Percentiles rank a stretch among this genome's conserved stretches.
phyloP scores from a whole-genome alignment of 2,113 vertebrate species.

The Cottus gobio region DNA sequence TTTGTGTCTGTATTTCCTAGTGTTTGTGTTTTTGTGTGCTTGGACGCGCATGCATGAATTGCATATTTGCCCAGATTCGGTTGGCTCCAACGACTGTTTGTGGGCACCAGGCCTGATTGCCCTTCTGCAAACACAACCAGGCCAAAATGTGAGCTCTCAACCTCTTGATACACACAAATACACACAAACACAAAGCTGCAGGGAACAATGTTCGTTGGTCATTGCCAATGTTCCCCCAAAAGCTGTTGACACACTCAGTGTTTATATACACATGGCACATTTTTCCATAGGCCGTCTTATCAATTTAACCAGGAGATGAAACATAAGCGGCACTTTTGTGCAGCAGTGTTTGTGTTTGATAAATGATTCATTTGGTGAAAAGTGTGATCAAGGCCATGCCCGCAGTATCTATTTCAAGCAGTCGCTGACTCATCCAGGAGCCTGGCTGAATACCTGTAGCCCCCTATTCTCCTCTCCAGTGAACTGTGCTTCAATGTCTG shows the following conservation, averaged over 20 bases:
- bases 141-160: slow-evolving; percentile 74
- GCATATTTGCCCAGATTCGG: slow-evolving; percentile 78
- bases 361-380: slow-evolving; percentile 80
- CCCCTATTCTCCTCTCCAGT: slow-evolving; percentile 49
- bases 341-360: slow-evolving; percentile 78
- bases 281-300: slow-evolving; percentile 76
- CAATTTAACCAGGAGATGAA: slow-evolving; percentile 77
- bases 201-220: slow-evolving; percentile 65
- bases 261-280: slow-evolving; percentile 60
- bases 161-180: slow-evolving; percentile 70
- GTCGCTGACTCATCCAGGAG: slow-evolving; percentile 75
- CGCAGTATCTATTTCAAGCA: slow-evolving; percentile 79
- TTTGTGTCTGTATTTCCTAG: slow-evolving; percentile 6
- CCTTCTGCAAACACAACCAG: slow-evolving; percentile 80
- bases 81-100: slow-evolving; percentile 73
- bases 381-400: slow-evolving; percentile 76
- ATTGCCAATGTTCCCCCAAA: slow-evolving; percentile 70
- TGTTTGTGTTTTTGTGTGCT: slow-evolving; percentile 19
- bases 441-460: slow-evolving; percentile 70
- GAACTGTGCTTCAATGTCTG: slow-evolving; percentile 54
- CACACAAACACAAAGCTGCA: slow-evolving; percentile 70
- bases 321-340: slow-evolving; percentile 67
- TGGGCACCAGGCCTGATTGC: slow-evolving; percentile 77
- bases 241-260: slow-evolving; percentile 71
- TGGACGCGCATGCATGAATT: slow-evolving; percentile 47